A percentile compares a stretch with the other conserved stretches of the same genome.
These are phyloP conservation scores for Seriola dumerili DNA, from an alignment of 2,113 vertebrate genomes.

Conservation along the genomic window DNA sequence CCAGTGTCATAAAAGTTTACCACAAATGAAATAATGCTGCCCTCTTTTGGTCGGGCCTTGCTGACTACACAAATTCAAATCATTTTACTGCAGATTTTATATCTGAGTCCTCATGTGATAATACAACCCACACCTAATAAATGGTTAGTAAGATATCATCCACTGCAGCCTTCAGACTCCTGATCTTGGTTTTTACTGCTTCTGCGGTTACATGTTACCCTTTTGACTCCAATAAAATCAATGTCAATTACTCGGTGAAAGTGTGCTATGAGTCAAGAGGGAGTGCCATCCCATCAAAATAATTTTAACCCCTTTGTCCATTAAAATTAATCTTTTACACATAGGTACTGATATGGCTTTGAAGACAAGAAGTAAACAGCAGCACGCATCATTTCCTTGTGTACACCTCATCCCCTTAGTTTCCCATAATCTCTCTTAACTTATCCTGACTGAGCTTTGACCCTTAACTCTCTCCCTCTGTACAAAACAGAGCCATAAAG, in stretches of 20 bases:
- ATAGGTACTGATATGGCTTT: conserved; percentile 35
- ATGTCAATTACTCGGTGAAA: conserved; percentile 35
- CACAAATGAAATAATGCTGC: conserved; percentile 54
- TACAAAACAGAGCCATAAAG: conserved; percentile 75
- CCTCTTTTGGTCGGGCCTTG: conserved; percentile 60
- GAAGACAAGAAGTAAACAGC: conserved; percentile 24
- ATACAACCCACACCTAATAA: conserved; percentile 29
- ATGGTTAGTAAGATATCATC: conserved; percentile 31
- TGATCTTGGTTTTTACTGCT: conserved; percentile 67
- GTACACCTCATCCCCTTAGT: not conserved
- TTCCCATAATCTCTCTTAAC: conserved; percentile 29
- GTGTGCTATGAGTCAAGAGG: not conserved
- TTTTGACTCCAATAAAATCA: conserved; percentile 66
- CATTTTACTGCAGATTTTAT: conserved; percentile 19
- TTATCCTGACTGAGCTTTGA: conserved; percentile 68
- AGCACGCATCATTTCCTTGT: not conserved
- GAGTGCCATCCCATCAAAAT: not conserved
- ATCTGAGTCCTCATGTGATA: conserved; percentile 25
- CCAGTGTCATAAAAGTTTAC: not conserved
- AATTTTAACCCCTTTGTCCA: conserved; percentile 10
- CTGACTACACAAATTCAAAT: conserved; percentile 3
- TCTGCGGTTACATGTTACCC: conserved; percentile 42
- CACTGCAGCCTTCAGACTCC: conserved; percentile 7
- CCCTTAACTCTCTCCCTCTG: conserved; percentile 41
- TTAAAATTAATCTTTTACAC: conserved; percentile 61